Conservation (phyloP, 2,113 vertebrate species). For the Cynocephalus volans region DNA sequence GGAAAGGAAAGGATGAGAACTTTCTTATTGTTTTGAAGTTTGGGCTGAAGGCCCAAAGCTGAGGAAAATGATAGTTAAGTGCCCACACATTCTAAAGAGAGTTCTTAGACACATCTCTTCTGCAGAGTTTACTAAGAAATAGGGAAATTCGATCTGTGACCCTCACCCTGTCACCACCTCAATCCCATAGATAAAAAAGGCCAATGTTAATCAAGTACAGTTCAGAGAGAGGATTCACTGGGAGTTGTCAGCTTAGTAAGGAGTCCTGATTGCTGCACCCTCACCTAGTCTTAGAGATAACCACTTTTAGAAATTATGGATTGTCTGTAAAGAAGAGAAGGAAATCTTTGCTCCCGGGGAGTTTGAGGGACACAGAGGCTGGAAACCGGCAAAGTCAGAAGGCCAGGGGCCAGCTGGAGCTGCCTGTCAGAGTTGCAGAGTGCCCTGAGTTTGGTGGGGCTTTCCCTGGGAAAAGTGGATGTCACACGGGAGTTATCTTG, state of each 20-base stretch:
- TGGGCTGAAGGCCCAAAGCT: background rate
- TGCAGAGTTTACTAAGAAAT: background rate
- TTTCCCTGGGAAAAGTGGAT: background rate
- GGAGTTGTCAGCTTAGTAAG: background rate
- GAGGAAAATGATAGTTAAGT: background rate
- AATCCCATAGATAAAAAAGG: background rate
- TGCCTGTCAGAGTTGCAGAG: too few species aligned
- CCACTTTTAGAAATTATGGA: background rate
- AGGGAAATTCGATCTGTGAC: background rate
- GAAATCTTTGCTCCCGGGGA: background rate
- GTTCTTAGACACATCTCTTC: background rate
- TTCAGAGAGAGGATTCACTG: background rate
- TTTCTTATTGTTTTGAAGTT: background rate
- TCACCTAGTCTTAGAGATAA: background rate
- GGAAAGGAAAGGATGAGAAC: background rate
- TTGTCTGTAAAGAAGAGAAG: background rate
- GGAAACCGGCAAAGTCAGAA: background rate
- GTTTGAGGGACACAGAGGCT: too few species aligned
- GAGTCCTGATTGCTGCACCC: background rate
- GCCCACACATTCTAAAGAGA: background rate
- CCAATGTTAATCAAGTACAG: background rate
- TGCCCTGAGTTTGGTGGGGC: background rate
- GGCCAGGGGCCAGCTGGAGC: background rate
- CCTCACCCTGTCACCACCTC: background rate
- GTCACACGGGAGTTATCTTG: background rate